Evolutionary conservation across 2,888 invertebrate genomes (phyloP), one percentile per base, ranked within the genome.

Genomic region (Listrodromus nycthemerus): DNA sequence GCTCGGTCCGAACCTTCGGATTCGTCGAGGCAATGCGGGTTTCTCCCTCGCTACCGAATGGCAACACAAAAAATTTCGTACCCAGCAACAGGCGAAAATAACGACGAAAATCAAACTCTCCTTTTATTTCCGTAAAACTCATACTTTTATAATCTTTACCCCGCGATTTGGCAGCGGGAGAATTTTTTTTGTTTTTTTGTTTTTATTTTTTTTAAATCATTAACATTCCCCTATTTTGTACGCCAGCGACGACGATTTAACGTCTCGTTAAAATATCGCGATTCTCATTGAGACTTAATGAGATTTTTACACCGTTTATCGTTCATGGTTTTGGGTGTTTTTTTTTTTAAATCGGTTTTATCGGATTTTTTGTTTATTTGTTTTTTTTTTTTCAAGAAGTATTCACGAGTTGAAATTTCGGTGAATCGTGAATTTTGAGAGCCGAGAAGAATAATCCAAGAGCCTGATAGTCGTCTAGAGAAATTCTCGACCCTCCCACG

Each of bases 401-500:
- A 33, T 41, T 33, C 50, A 33, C 48, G 45, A 50, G 21, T 61
- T 6, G 27, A 21, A 48, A n/a, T 3, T 58, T 63, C 52, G 63
- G 45, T 16, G 58, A 58, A 61, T 16, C 16, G 30, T 61, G 30
- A 30, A 61, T 27, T 8, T 61, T 13, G 58, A 61, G 30, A n/a
- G 30, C 27, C 6, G 30, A 16, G 58, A 69, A 41, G 27, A 48
- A 61, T 10, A 52, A 30, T 24, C 48, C 71, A 2, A 8, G 33
- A 55, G 77, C n/a, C 50, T 77, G 41, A 58, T 70, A 48, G 2
- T 10, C n/a, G 63, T 52, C n/a, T 52, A 33, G 67, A 63, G 69
- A 66, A 69, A 63, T 52, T 84, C 83, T 66, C 78, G 83, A 67
- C 81, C 81, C 85, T 82, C 83, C 85, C 85, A 85, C 81, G 85